Evolutionary conservation across 2,888 invertebrate species (phyloP).

Genomic region (Cantharis flavilabris): DNA sequence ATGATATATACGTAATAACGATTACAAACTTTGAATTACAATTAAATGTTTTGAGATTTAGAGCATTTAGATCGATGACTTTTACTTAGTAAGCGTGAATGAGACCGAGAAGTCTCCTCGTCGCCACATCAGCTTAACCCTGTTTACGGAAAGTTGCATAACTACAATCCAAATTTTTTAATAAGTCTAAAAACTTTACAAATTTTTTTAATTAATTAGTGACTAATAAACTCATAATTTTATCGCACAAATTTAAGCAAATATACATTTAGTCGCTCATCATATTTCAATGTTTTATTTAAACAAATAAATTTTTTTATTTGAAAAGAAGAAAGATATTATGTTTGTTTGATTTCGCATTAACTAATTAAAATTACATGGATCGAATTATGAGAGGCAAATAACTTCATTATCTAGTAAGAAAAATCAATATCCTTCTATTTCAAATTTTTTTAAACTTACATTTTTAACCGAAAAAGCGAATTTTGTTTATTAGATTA

Average conservation of each 20-base stretch:
- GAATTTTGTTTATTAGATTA: background rate
- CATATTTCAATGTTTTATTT: background rate
- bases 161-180: background rate
- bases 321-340: background rate
- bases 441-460: background rate
- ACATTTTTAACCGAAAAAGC: background rate
- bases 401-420: background rate
- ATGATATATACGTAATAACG: background rate
- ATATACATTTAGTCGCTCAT: background rate
- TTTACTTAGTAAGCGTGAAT: slow-evolving; percentile 6
- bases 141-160: background rate
- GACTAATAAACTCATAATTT: background rate
- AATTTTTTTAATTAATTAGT: background rate
- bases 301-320: background rate
- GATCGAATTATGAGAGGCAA: background rate
- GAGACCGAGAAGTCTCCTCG: slow-evolving; percentile 6
- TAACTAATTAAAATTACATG: background rate
- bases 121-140: slow-evolving; percentile 9
- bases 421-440: background rate
- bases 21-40: background rate
- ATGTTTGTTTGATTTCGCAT: background rate
- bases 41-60: background rate
- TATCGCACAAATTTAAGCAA: background rate
- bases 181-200: background rate
- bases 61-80: slow-evolving; percentile 8